These are phyloP conservation scores for Ctenoplectra terminalis DNA, from an alignment of 1,140 invertebrate genomes.

Conservation along the genomic window DNA sequence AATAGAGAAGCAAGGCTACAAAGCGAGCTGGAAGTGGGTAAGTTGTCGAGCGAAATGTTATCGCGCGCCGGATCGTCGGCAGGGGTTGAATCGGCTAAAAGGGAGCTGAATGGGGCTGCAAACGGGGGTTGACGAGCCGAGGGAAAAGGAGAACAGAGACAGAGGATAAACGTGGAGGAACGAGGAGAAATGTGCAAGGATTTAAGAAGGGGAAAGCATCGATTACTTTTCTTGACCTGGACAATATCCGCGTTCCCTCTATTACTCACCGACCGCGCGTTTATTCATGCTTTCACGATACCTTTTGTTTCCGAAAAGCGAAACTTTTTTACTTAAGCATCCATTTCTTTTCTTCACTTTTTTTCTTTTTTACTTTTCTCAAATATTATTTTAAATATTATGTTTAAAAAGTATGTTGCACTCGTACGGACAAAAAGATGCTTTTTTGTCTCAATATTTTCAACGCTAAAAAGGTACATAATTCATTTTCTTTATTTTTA, in stretches of 20 bases:
- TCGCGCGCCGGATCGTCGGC: constrained; percentile 75
- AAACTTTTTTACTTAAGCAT: not conserved
- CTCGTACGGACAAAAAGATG: too few relatives aligned
- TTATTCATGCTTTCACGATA: not conserved
- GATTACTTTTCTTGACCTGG: constrained; percentile 81
- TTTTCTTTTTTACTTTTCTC: not conserved
- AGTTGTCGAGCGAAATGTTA: constrained; percentile 82
- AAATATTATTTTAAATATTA: too few relatives aligned
- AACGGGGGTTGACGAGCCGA: constrained; percentile 63
- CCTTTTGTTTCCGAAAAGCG: not conserved
- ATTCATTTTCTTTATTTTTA: too few relatives aligned
- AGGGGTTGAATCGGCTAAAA: constrained; percentile 75
- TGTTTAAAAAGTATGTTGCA: too few relatives aligned
- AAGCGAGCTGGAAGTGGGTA: constrained; percentile 77
- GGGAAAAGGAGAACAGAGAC: constrained; percentile 67
- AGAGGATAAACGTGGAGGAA: constrained; percentile 51
- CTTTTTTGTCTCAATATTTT: too few relatives aligned
- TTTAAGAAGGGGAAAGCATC: constrained; percentile 73
- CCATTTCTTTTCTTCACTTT: not conserved
- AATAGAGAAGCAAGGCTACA: constrained; percentile 64
- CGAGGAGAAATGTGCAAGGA: constrained; percentile 56
- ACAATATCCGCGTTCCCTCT: constrained; percentile 69
- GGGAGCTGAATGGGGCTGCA: constrained; percentile 79
- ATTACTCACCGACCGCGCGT: constrained; percentile 6
- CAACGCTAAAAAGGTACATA: too few relatives aligned